Conservation (phyloP, 2,113 vertebrate species). For the Chloropsis cyanopogon region DNA sequence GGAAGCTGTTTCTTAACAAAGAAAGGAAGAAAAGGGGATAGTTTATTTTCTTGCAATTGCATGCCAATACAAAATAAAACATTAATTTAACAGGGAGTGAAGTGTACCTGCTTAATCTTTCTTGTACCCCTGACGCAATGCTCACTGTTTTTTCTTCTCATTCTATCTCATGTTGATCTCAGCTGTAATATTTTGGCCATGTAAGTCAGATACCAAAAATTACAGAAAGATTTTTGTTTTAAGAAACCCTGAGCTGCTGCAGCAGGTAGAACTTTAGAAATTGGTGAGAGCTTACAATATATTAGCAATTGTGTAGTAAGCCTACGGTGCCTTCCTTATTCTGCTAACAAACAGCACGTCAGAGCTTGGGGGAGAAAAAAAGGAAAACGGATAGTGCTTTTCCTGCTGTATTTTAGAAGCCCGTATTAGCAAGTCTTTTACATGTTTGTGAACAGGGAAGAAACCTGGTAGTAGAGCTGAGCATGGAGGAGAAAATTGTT, state of each 20-base stretch:
- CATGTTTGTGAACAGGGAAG: neutral
- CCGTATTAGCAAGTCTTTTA: neutral
- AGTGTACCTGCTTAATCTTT: neutral
- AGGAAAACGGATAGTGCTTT: neutral
- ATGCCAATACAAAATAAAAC: neutral
- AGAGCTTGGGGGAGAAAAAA: neutral
- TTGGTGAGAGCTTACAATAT: neutral
- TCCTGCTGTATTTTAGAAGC: neutral
- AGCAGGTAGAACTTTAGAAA: neutral
- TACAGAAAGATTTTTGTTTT: neutral
- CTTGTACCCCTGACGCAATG: neutral
- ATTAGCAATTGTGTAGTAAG: neutral
- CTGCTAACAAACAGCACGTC: neutral
- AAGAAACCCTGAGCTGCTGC: neutral
- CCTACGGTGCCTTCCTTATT: neutral
- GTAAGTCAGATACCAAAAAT: neutral
- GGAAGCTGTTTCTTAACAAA: neutral
- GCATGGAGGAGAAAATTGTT: neutral
- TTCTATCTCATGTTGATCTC: neutral
- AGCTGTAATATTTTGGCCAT: neutral
- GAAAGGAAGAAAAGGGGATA: neutral
- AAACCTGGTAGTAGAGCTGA: neutral
- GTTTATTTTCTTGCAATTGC: neutral
- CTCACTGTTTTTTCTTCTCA: neutral
- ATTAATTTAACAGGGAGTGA: neutral